Evolutionary conservation across 2,888 invertebrate genomes (phyloP).

Genomic region (Oscheius sp.): DNA sequence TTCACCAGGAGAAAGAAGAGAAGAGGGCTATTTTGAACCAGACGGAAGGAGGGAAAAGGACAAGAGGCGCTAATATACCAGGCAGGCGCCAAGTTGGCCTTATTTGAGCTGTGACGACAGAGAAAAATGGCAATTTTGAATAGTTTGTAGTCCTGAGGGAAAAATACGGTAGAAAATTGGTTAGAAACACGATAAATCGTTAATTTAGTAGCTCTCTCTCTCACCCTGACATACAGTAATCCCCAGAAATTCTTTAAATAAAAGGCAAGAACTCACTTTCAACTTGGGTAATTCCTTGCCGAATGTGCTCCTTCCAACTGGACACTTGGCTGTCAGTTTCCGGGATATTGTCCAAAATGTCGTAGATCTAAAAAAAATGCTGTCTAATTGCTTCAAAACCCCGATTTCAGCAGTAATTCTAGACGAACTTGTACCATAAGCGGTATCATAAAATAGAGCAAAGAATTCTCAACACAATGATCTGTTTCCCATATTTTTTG

Average conservation of each 20-base stretch:
- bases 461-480: too few species aligned
- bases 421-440: too few species aligned
- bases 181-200: too few species aligned
- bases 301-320: slow-evolving; percentile 19
- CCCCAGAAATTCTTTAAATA: not conserved
- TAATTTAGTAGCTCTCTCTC: not conserved
- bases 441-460: too few species aligned
- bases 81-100: slow-evolving; percentile 20
- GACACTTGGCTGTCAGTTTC: not conserved
- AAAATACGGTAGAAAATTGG: too few species aligned
- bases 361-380: slow-evolving; percentile 28
- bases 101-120: not conserved
- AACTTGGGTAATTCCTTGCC: not conserved
- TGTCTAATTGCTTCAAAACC: too few species aligned
- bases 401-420: too few species aligned
- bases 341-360: slow-evolving; percentile 25
- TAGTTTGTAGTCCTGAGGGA: too few species aligned
- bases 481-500: too few species aligned
- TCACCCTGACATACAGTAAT: not conserved
- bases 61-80: not conserved
- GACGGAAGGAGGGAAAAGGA: not conserved
- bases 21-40: not conserved
- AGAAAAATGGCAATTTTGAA: too few species aligned
- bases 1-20: not conserved
- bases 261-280: slow-evolving; percentile 25